Conservation (phyloP, 2,888 invertebrate species). For the Scaptodrosophila latifasciaeformis region DNA sequence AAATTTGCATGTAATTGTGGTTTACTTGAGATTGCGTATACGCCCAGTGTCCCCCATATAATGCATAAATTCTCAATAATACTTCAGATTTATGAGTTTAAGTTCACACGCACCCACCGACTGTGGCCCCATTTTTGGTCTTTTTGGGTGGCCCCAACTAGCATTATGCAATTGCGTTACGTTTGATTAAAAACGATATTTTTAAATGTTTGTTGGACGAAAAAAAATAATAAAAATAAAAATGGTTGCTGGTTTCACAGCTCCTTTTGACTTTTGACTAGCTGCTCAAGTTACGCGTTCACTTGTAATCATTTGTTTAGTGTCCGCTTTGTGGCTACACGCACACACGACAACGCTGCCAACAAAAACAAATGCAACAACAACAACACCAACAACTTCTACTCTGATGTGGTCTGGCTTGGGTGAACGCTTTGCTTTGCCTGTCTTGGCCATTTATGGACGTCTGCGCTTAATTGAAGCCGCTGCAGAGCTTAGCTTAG, state of each 20-base stretch:
- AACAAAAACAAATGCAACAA: slow-evolving; percentile 21
- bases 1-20: slow-evolving; percentile 45
- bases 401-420: too few relatives aligned
- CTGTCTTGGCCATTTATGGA: slow-evolving; percentile 54
- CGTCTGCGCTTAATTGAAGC: slow-evolving; percentile 60
- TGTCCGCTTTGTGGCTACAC: not conserved
- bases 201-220: slow-evolving; percentile 18
- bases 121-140: slow-evolving; percentile 13
- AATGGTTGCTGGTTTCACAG: not conserved
- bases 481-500: slow-evolving; percentile 16
- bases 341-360: slow-evolving; percentile 4
- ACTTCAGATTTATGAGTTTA: slow-evolving; percentile 50
- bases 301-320: slow-evolving; percentile 63
- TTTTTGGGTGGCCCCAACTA: slow-evolving; percentile 47
- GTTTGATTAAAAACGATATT: slow-evolving; percentile 50
- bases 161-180: slow-evolving; percentile 43
- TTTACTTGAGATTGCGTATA: slow-evolving; percentile 35
- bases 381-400: slow-evolving; percentile 6
- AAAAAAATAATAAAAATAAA: too few relatives aligned
- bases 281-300: slow-evolving; percentile 66
- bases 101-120: slow-evolving; percentile 58
- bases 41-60: slow-evolving; percentile 37
- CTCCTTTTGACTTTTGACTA: slow-evolving; percentile 23
- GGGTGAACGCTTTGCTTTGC: slow-evolving; percentile 8
- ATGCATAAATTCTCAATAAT: slow-evolving; percentile 47